phyloP scores from a whole-genome alignment of 1,140 invertebrate genomes.

The Saccostrea glomerata region DNA sequence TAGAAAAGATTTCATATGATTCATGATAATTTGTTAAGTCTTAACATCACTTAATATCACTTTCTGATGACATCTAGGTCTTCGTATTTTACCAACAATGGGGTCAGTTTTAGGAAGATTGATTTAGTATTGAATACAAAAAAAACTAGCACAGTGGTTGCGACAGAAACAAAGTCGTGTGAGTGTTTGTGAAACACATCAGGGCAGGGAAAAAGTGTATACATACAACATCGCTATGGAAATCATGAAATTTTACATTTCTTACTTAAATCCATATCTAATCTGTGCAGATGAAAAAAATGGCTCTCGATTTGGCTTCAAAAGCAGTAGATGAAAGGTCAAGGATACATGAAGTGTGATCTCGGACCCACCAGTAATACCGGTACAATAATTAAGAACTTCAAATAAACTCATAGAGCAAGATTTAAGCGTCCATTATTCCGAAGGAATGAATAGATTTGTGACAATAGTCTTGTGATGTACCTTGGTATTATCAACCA shows the following conservation, averaged over 20 bases:
- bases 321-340: background rate
- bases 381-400: background rate
- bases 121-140: background rate
- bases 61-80: too few species aligned
- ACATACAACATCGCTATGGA: background rate
- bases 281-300: background rate
- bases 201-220: background rate
- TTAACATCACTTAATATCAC: too few species aligned
- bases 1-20: too few species aligned
- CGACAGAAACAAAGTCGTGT: background rate
- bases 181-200: too few species aligned
- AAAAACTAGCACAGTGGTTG: background rate
- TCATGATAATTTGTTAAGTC: too few species aligned
- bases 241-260: constrained; percentile 6
- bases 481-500: too few species aligned
- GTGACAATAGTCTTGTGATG: too few species aligned
- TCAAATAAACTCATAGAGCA: background rate
- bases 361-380: background rate
- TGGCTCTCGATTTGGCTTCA: too few species aligned
- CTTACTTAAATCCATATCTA: constrained; percentile 1
- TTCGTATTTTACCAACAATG: too few species aligned
- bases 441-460: too few species aligned
- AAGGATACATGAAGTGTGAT: background rate
- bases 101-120: background rate
- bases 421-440: too few species aligned